Percentiles rank a stretch among this genome's conserved stretches.
phyloP scores from a whole-genome alignment of 2,113 vertebrate species.

The Ranitomeya imitator region DNA sequence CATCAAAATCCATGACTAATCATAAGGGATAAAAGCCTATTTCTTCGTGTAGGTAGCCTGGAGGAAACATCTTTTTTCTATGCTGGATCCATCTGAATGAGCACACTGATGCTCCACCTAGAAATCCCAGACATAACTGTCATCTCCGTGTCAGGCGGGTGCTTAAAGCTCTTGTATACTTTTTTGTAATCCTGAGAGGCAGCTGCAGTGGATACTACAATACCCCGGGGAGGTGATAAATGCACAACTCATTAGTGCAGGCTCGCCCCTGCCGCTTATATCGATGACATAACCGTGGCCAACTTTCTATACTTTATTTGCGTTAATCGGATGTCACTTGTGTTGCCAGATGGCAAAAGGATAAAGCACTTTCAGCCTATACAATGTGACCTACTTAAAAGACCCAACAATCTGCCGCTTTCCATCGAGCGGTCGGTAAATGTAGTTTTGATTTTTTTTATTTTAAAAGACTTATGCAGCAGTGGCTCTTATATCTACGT shows the following conservation, averaged over 20 bases:
- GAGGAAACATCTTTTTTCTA: not conserved
- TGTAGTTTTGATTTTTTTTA: slow-evolving; percentile 63
- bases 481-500: slow-evolving; percentile 28
- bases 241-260: slow-evolving; percentile 24
- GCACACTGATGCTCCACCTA: not conserved
- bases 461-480: slow-evolving; percentile 51
- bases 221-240: slow-evolving; percentile 29
- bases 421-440: slow-evolving; percentile 64
- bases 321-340: slow-evolving; percentile 76
- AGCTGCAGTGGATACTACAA: slow-evolving; percentile 13
- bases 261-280: slow-evolving; percentile 61
- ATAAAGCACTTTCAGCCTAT: slow-evolving; percentile 67
- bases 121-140: not conserved
- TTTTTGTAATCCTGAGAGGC: slow-evolving; percentile 8
- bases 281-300: slow-evolving; percentile 68
- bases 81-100: not conserved
- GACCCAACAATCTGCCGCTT: slow-evolving; percentile 71
- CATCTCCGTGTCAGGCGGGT: not conserved
- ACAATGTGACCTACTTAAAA: slow-evolving; percentile 78
- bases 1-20: not conserved
- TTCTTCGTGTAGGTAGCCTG: not conserved
- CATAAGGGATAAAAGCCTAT: slow-evolving; percentile 4
- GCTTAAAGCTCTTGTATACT: not conserved
- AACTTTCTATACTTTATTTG: slow-evolving; percentile 72
- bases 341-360: slow-evolving; percentile 85